Percentiles rank a stretch among this genome's conserved stretches.
phyloP scores from a whole-genome alignment of 64 coral and sea anemone genomes.

The Acropora yongei region DNA sequence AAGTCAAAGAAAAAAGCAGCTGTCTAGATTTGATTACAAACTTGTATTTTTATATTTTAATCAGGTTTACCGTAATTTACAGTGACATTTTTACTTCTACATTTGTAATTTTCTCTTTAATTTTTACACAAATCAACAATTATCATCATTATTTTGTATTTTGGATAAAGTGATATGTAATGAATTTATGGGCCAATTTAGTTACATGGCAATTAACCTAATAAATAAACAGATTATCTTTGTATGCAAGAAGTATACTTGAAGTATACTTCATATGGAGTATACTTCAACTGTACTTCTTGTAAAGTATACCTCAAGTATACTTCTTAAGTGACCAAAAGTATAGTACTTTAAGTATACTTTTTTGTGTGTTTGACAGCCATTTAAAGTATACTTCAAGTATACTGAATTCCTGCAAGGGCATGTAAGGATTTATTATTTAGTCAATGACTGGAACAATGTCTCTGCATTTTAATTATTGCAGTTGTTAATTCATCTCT shows the following conservation, averaged over 20 bases:
- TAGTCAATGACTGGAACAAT: too few relatives aligned
- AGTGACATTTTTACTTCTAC: slow-evolving; percentile 1
- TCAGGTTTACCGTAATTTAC: not conserved
- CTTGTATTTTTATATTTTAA: not conserved
- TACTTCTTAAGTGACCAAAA: slow-evolving; percentile 55
- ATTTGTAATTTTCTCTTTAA: slow-evolving; percentile 3
- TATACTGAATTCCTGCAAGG: slow-evolving; percentile 24
- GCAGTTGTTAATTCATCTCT: too few relatives aligned
- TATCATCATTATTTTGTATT: not conserved
- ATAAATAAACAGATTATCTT: slow-evolving; percentile 1
- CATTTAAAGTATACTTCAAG: slow-evolving; percentile 25
- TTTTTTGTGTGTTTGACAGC: slow-evolving; percentile 15
- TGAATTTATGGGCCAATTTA: too few relatives aligned
- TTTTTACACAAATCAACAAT: slow-evolving; percentile 1
- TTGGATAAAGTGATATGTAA: too few relatives aligned
- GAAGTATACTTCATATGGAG: slow-evolving; percentile 18
- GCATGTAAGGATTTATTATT: not conserved
- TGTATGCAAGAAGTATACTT: slow-evolving; percentile 27
- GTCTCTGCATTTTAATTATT: too few relatives aligned
- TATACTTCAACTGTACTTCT: slow-evolving; percentile 28
- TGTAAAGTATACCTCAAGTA: slow-evolving; percentile 40
- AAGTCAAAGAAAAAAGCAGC: slow-evolving; percentile 12
- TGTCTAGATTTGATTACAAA: not conserved
- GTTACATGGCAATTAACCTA: slow-evolving; percentile 7
- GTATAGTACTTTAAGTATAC: slow-evolving; percentile 41